Conservation (phyloP, 2,888 invertebrate genomes). For the Myopa tessellatipennis region DNA sequence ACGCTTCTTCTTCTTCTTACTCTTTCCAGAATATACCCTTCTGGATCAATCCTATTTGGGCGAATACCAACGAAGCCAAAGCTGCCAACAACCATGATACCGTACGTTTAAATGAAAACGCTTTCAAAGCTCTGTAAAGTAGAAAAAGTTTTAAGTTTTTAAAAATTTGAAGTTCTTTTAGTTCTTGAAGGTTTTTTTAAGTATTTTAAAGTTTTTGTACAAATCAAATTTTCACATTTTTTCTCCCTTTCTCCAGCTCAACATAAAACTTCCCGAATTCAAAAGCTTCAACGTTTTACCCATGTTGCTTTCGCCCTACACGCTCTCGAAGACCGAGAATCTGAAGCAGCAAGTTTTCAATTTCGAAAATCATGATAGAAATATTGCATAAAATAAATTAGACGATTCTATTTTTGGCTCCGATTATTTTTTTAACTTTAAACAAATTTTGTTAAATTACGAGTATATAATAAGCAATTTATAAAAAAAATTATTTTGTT, state of each 20-base stretch:
- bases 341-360: conserved; percentile 64
- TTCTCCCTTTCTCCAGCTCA: conserved; percentile 52
- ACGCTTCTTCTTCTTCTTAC: conserved; percentile 22
- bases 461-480: conserved; percentile 11
- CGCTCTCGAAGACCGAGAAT: conserved; percentile 66
- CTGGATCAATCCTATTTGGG: conserved; percentile 68
- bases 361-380: conserved; percentile 65
- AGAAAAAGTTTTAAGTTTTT: background rate
- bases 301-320: conserved; percentile 64
- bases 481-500: conserved; percentile 18
- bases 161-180: background rate
- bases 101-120: conserved; percentile 48
- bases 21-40: conserved; percentile 62
- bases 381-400: conserved; percentile 57
- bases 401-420: conserved; percentile 29
- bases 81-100: conserved; percentile 48
- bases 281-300: conserved; percentile 61
- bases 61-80: conserved; percentile 45
- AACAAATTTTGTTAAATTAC: conserved; percentile 21
- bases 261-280: conserved; percentile 63
- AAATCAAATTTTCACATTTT: background rate
- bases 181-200: background rate
- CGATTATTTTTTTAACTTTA: conserved; percentile 15
- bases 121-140: background rate
- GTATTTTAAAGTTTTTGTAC: background rate